Percentiles rank a stretch among this genome's conserved stretches.
Conservation (phyloP, 2,888 invertebrate genomes). For the Standfussiana lucernea region DNA sequence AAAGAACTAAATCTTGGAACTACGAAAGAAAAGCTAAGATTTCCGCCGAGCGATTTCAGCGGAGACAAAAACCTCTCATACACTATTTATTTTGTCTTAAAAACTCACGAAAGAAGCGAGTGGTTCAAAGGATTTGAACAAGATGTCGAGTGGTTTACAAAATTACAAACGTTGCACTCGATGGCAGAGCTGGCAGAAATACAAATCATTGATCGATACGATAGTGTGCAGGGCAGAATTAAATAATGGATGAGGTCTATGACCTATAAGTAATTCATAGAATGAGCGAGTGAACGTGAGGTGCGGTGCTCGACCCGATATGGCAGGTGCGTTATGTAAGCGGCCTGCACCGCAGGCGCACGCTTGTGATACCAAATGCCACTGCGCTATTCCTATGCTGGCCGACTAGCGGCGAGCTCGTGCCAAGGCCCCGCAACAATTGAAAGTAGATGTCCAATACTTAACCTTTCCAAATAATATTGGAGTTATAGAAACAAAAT, state of each 20-base stretch:
- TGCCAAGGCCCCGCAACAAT: conserved; percentile 86
- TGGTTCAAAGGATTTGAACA: conserved; percentile 58
- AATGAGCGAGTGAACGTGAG: conserved; percentile 88
- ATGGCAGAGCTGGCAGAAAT: conserved; percentile 54
- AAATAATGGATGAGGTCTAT: conserved; percentile 88
- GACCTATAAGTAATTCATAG: conserved; percentile 90
- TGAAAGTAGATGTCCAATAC: conserved; percentile 84
- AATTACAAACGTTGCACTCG: conserved; percentile 53
- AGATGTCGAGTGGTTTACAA: conserved; percentile 54
- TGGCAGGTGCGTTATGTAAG: conserved; percentile 91
- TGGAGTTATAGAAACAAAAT: conserved; percentile 66
- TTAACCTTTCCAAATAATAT: conserved; percentile 77
- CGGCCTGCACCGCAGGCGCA: conserved; percentile 78
- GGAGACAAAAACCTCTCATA: conserved; percentile 72
- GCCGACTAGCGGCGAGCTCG: conserved; percentile 75
- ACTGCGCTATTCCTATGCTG: conserved; percentile 83
- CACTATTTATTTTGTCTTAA: conserved; percentile 78
- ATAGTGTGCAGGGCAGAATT: conserved; percentile 78
- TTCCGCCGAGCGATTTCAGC: conserved; percentile 72
- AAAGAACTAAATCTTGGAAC: conserved; percentile 70
- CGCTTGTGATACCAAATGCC: conserved; percentile 83
- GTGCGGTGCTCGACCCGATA: conserved; percentile 87
- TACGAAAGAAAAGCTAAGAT: conserved; percentile 74
- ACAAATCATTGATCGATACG: conserved; percentile 74
- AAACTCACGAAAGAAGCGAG: conserved; percentile 69